A percentile compares a stretch with the other conserved stretches of the same genome.
These are phyloP conservation scores for Lasiurus borealis DNA, from an alignment of 2,113 vertebrate species.

Conservation along the genomic window DNA sequence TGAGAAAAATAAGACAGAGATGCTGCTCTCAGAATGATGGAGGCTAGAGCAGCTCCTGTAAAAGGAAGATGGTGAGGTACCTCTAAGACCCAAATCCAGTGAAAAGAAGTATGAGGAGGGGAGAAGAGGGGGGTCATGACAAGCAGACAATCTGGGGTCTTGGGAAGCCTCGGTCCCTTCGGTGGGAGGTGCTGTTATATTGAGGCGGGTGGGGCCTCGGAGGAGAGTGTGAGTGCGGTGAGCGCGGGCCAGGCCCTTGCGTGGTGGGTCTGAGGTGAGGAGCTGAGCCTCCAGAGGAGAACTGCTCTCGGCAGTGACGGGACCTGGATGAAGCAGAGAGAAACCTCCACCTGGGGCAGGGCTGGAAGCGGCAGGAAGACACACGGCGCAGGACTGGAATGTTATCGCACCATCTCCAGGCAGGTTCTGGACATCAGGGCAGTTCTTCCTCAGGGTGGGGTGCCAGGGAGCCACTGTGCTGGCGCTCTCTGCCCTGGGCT, in stretches of 20 bases:
- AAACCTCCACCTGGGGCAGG: neutral
- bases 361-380: neutral
- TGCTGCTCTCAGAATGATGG: neutral
- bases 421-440: constrained; percentile 1
- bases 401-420: neutral
- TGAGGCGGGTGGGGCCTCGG: neutral
- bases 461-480: neutral
- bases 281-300: neutral
- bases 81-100: neutral
- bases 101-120: neutral
- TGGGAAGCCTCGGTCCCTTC: neutral
- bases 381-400: neutral
- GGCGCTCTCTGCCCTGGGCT: neutral
- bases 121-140: neutral
- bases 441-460: neutral
- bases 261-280: neutral
- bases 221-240: neutral
- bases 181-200: neutral
- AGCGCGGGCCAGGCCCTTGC: neutral
- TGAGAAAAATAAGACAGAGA: too few species aligned
- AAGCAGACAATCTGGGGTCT: neutral
- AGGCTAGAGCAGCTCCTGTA: neutral
- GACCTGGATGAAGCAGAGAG: neutral
- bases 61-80: neutral
- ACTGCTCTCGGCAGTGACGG: neutral